Conservation (phyloP, 2,888 invertebrate genomes). For the Cerastoderma edule region DNA sequence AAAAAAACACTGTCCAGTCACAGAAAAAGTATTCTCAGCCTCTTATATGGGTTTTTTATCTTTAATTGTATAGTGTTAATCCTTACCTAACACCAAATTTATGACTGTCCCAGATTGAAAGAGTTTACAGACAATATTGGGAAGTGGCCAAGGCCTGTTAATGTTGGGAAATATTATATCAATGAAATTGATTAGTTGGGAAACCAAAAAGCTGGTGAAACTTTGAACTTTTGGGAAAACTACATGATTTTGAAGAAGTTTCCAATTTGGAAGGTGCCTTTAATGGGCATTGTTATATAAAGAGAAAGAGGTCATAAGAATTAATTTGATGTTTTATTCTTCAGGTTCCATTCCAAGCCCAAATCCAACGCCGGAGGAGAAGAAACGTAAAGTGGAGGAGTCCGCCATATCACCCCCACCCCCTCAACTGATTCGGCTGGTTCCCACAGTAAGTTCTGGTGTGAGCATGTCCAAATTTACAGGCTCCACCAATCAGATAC, state of each 20-base stretch:
- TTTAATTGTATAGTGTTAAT: too few species aligned
- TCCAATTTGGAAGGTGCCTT: neutral
- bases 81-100: too few species aligned
- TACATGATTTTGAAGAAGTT: neutral
- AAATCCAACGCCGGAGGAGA: constrained; percentile 35
- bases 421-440: constrained; percentile 38
- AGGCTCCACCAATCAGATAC: constrained; percentile 11
- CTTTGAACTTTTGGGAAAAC: too few species aligned
- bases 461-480: constrained; percentile 19
- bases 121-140: too few species aligned
- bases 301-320: neutral
- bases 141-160: too few species aligned
- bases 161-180: too few species aligned
- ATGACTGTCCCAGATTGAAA: too few species aligned
- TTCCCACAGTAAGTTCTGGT: constrained; percentile 44
- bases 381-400: constrained; percentile 42
- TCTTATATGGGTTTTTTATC: too few species aligned
- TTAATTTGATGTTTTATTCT: neutral
- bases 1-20: too few species aligned
- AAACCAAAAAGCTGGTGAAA: too few species aligned
- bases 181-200: too few species aligned
- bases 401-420: constrained; percentile 16
- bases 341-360: constrained; percentile 15
- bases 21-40: too few species aligned
- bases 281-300: neutral